Conservation (phyloP, 2,113 vertebrate genomes). For the Neodon shergylaensis region DNA sequence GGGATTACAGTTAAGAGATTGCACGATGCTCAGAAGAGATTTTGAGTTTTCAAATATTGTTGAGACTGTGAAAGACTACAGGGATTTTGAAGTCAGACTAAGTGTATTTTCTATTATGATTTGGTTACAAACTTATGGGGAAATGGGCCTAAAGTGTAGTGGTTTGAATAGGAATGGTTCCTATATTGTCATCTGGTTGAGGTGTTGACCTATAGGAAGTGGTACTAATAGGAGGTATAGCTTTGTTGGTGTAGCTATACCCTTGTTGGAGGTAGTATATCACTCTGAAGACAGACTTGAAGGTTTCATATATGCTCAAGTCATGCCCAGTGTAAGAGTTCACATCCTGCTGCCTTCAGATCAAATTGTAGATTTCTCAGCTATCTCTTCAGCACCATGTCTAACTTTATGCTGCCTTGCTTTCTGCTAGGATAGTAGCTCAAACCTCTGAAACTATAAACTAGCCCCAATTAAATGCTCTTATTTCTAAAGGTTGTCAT, state of each 20-base stretch:
- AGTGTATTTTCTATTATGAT: neutral
- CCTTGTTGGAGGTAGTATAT: neutral
- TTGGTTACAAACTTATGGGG: neutral
- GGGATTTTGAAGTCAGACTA: neutral
- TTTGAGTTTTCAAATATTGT: neutral
- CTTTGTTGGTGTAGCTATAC: neutral
- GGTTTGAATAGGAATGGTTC: neutral
- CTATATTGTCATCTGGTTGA: neutral
- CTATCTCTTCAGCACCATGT: neutral
- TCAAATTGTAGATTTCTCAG: neutral
- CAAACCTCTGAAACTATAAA: neutral
- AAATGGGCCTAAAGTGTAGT: neutral
- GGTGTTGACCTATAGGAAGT: neutral
- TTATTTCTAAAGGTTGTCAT: neutral
- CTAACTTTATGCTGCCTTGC: neutral
- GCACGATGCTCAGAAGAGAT: neutral
- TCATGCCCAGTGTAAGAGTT: neutral
- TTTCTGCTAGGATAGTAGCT: neutral
- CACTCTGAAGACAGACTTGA: neutral
- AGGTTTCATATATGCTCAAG: neutral
- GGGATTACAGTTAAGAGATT: neutral
- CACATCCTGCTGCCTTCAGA: neutral
- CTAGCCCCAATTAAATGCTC: neutral
- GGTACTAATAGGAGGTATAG: neutral
- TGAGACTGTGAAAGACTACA: neutral